These are phyloP conservation scores for Mesoligia furuncula DNA, from an alignment of 2,888 invertebrate species.

Conservation along the genomic window DNA sequence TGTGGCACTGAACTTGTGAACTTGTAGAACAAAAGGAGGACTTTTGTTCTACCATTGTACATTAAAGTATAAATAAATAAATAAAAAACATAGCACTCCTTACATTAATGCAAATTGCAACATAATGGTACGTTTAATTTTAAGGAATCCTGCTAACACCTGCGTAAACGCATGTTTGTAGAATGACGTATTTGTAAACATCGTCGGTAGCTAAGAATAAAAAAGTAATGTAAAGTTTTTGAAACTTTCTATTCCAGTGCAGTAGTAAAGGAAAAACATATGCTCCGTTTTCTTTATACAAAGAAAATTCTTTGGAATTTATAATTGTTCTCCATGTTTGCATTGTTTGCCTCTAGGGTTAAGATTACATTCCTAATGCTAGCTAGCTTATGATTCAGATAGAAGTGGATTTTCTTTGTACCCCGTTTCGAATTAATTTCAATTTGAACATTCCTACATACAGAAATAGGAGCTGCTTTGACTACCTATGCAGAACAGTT, in stretches of 20 bases:
- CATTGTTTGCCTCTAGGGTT: background rate
- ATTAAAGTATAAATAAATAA: conserved; percentile 4
- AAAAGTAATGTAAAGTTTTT: conserved; percentile 3
- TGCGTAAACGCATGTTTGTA: conserved; percentile 20
- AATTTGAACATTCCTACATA: no score
- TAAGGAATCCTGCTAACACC: conserved; percentile 18
- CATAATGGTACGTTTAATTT: conserved; percentile 13
- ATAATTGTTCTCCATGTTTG: conserved; percentile 7
- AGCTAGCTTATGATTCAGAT: background rate
- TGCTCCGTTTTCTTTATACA: background rate
- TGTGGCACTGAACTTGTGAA: background rate
- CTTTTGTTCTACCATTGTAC: background rate
- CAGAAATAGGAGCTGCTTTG: no score
- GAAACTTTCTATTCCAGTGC: conserved; percentile 4
- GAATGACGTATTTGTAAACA: conserved; percentile 18
- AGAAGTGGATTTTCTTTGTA: background rate
- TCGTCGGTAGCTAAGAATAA: background rate
- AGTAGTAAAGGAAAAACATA: background rate
- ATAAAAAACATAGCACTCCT: background rate
- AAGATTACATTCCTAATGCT: background rate
- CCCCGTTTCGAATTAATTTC: no score
- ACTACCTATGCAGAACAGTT: no score
- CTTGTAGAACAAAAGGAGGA: no score
- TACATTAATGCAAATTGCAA: conserved; percentile 22
- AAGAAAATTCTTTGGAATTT: conserved; percentile 11